phyloP scores from a whole-genome alignment of 2,797 vertebrate genomes.

The Okamejei kenojei region DNA sequence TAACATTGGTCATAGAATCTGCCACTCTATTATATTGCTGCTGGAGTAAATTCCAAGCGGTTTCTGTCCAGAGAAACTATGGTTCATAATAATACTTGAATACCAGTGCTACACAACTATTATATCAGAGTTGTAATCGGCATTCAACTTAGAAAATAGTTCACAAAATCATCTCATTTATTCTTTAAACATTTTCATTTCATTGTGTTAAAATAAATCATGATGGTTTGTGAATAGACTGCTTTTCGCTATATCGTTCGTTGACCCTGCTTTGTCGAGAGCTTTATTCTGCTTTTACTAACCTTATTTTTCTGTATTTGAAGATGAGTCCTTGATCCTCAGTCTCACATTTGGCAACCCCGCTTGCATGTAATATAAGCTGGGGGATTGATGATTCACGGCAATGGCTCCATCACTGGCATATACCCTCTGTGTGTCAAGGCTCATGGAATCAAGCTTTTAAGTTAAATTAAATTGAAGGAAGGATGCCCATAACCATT shows the following conservation, averaged over 20 bases:
- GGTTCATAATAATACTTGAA: neutral
- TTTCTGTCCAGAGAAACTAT: neutral
- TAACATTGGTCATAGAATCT: constrained; percentile 2
- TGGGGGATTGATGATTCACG: neutral
- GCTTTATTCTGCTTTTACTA: neutral
- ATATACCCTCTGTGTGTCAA: neutral
- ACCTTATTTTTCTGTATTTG: neutral
- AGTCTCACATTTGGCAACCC: neutral
- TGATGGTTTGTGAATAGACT: neutral
- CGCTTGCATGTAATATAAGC: neutral
- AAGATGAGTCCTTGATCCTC: neutral
- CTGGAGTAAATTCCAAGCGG: neutral
- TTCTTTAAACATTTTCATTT: neutral
- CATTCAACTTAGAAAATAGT: neutral
- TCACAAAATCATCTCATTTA: neutral
- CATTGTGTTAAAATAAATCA: neutral
- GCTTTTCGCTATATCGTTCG: neutral
- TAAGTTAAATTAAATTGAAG: neutral
- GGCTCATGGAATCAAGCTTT: neutral
- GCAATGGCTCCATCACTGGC: neutral
- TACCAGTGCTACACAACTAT: neutral
- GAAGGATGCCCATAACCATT: neutral
- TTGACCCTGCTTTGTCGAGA: neutral
- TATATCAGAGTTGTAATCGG: neutral
- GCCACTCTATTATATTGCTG: neutral